These are phyloP conservation scores for Noturus placidus DNA, from an alignment of 2,113 vertebrate genomes.

Conservation along the genomic window DNA sequence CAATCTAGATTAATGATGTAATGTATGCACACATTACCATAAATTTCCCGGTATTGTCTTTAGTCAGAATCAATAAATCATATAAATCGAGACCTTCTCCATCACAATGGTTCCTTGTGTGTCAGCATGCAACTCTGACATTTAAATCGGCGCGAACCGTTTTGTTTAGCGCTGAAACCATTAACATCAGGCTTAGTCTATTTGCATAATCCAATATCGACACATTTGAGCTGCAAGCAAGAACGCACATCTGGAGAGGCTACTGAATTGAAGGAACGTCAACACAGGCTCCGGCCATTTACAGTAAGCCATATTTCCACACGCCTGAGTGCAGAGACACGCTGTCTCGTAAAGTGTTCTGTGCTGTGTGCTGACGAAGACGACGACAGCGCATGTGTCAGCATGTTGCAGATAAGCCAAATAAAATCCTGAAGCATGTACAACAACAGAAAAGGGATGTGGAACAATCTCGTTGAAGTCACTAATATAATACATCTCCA, in stretches of 20 bases:
- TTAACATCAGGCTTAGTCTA: slow-evolving; percentile 5
- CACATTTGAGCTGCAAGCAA: not conserved
- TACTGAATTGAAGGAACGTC: not conserved
- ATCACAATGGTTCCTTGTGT: not conserved
- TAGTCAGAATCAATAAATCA: slow-evolving; percentile 25
- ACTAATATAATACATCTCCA: slow-evolving; percentile 13
- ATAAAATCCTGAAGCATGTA: not conserved
- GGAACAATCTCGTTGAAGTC: slow-evolving; percentile 18
- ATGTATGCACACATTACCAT: slow-evolving; percentile 31
- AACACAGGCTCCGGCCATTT: not conserved
- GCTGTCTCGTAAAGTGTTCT: slow-evolving; percentile 5
- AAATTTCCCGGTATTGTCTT: slow-evolving; percentile 16
- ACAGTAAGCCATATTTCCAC: not conserved
- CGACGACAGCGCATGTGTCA: not conserved
- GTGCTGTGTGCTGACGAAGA: slow-evolving; percentile 5
- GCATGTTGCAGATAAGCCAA: slow-evolving; percentile 18
- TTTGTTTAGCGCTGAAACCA: slow-evolving; percentile 13
- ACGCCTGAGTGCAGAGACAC: not conserved
- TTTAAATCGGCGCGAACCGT: slow-evolving; percentile 8
- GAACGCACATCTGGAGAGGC: not conserved
- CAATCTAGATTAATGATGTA: slow-evolving; percentile 29
- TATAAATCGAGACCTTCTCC: not conserved
- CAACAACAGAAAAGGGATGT: slow-evolving; percentile 7
- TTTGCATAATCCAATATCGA: slow-evolving; percentile 14
- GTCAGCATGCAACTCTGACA: not conserved